These are phyloP conservation scores for Drosophila kambysellisi DNA, from an alignment of 2,888 invertebrate species.

Conservation along the genomic window DNA sequence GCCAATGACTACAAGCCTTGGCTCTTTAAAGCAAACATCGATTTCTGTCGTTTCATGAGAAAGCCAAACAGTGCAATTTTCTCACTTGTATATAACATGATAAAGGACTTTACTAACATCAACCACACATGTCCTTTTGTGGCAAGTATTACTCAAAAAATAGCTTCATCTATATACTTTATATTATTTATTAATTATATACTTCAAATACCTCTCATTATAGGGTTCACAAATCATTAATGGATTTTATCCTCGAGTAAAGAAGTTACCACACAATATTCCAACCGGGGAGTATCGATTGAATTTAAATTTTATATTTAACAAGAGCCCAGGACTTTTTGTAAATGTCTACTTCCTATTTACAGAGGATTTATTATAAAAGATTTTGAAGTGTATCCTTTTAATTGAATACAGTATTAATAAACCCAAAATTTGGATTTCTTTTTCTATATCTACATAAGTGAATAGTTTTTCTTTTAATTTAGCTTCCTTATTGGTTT, in stretches of 20 bases:
- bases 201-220: neutral
- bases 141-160: neutral
- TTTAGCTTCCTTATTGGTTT: no score
- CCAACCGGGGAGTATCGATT: neutral
- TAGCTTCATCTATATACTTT: no score
- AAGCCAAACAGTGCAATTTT: neutral
- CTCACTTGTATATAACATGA: no score
- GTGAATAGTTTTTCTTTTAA: no score
- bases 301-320: neutral
- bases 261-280: neutral
- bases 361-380: neutral
- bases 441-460: no score
- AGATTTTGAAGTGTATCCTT: neutral
- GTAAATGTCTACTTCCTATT: accelerated
- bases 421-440: no score
- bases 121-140: neutral
- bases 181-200: no score
- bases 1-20: constrained; percentile 42
- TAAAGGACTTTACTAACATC: neutral
- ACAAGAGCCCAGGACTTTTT: accelerated
- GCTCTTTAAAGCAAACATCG: neutral
- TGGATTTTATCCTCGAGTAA: neutral
- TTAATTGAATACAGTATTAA: neutral
- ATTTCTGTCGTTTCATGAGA: neutral
- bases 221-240: neutral